Evolutionary conservation across 1,140 invertebrate genomes (phyloP), one percentile per base, ranked within the genome.

Genomic region (Panonychus citri): DNA sequence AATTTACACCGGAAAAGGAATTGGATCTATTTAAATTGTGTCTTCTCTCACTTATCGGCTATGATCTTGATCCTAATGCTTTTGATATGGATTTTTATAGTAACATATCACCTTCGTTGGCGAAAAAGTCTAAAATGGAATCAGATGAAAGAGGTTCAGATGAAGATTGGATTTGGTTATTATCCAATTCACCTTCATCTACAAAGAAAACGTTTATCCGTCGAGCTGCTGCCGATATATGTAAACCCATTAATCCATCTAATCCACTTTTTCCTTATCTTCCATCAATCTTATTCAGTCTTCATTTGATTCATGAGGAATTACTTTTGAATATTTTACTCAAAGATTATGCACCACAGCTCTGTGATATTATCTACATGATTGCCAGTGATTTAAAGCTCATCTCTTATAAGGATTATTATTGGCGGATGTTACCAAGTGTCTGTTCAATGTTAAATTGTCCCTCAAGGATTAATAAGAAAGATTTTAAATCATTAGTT

Each of bases 301-400:
- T 94, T 37, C 89, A 94, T 72, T 70, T 93, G 13, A 70, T 89
- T 0, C 93, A 91, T 67, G 88, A 93, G 74, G 74, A 93, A 65
- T 73, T 88, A 1, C 91, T 91, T 68, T 66, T 91, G 37, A 82
- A 85, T 64, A 73, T 76, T 1, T 69, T 83, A 2, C 72, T 82
- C 58, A 75, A 74, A 24, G 76, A 80, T 55, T 77, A 80, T 60
- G 68, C 85, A 53, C 73, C 75, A 48, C 71, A 78, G 0, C 64
- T 94, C 24, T 82, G 78, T 0, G 70, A 75, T 49, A 75, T 90
- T 42, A 68, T 93, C 12, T 77, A 81, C 65, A 82, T 86, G 64
- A 67, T 94, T 50, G 77, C 85, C 17, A 59, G 57, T 27, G 59
- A 62, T 42, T 73, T 94, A 52, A 74, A 77, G 53, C 72, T 86